phyloP scores from a whole-genome alignment of 1,140 invertebrate species.

The Riptortus pedestris region DNA sequence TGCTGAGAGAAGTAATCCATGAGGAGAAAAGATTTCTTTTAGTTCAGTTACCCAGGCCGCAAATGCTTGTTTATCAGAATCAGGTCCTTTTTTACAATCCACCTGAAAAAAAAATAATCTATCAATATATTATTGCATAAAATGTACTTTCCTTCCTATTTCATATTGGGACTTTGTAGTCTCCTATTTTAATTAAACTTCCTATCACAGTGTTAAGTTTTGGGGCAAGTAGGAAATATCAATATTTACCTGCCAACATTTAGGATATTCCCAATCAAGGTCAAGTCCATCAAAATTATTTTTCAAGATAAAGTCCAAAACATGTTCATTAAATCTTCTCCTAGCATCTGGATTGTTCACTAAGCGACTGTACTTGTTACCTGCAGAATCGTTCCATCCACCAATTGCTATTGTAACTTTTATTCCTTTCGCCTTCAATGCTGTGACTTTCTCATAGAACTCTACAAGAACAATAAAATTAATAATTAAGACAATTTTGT shows the following conservation, averaged over 20 bases:
- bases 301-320: conserved; percentile 44
- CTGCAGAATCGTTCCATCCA: conserved; percentile 53
- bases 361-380: conserved; percentile 50
- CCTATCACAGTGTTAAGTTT: too few species aligned
- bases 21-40: conserved; percentile 54
- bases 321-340: conserved; percentile 42
- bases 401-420: conserved; percentile 52
- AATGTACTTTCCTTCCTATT: too few species aligned
- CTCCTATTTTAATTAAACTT: too few species aligned
- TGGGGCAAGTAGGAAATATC: too few species aligned
- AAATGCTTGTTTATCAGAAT: conserved; percentile 65
- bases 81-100: conserved; percentile 63
- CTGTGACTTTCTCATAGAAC: conserved; percentile 48
- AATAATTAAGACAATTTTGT: neutral
- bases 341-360: conserved; percentile 42
- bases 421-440: conserved; percentile 43
- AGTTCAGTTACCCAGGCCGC: conserved; percentile 58
- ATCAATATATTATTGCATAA: neutral
- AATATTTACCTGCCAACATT: conserved; percentile 55
- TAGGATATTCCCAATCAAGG: conserved; percentile 59
- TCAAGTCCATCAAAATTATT: conserved; percentile 51
- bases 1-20: conserved; percentile 60
- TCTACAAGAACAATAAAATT: conserved; percentile 35
- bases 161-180: too few species aligned
- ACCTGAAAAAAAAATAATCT: conserved; percentile 40